Conservation (phyloP, 92 coral and sea anemone genomes). For the Epizoanthus fatuus region DNA sequence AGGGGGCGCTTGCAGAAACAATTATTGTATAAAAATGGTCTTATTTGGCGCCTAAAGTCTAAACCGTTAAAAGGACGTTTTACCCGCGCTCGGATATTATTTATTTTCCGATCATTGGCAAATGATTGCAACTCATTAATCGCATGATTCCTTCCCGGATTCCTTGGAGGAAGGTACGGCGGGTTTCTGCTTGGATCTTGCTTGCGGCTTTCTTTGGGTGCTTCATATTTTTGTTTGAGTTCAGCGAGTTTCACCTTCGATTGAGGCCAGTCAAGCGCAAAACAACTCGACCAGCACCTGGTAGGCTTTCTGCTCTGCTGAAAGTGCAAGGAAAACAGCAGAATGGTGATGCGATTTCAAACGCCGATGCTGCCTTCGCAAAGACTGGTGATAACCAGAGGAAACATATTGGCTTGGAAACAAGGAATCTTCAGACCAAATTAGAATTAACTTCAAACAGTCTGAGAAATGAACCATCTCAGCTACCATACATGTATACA, state of each 20-base stretch:
- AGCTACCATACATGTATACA: neutral
- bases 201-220: neutral
- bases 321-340: neutral
- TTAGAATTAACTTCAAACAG: neutral
- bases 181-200: constrained; percentile 14
- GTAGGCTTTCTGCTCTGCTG: constrained; percentile 12
- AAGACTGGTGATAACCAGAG: neutral
- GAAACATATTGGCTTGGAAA: constrained; percentile 22
- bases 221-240: neutral
- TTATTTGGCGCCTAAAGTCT: constrained; percentile 49
- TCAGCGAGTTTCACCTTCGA: constrained; percentile 13
- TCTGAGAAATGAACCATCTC: neutral
- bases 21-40: neutral
- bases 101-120: constrained; percentile 18
- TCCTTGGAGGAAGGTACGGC: constrained; percentile 47
- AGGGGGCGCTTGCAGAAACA: constrained; percentile 14
- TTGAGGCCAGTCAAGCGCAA: constrained; percentile 25
- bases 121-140: constrained; percentile 11
- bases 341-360: neutral
- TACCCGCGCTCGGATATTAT: neutral
- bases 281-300: neutral
- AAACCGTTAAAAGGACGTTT: neutral
- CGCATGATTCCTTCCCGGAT: neutral
- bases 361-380: neutral
- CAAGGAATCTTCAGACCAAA: constrained; percentile 23